These are phyloP conservation scores for Atta colombica DNA, from an alignment of 1,140 invertebrate species.

Conservation along the genomic window DNA sequence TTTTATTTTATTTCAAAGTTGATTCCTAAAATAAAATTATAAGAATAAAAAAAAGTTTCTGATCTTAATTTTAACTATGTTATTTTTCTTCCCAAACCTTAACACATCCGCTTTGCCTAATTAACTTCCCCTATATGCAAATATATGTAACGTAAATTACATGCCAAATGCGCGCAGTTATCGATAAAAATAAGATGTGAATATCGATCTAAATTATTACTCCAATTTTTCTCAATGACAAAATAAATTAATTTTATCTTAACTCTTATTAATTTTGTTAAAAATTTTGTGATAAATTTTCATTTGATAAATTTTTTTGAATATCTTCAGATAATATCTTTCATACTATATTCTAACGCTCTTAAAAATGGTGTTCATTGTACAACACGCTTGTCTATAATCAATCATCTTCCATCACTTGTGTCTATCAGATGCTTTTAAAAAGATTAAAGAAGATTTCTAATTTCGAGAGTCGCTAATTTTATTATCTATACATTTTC, in stretches of 20 bases:
- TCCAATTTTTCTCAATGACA: neutral
- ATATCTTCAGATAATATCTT: slow-evolving; percentile 6
- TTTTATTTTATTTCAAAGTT: too few relatives aligned
- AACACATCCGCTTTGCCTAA: too few relatives aligned
- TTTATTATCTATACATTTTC: neutral
- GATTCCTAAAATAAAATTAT: too few relatives aligned
- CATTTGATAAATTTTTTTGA: neutral
- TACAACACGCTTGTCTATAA: slow-evolving; percentile 4
- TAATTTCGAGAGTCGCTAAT: slow-evolving; percentile 3
- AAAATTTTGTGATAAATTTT: slow-evolving; percentile 11
- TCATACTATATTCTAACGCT: neutral
- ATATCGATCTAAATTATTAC: neutral
- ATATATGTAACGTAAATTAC: too few relatives aligned
- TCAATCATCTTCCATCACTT: slow-evolving; percentile 25
- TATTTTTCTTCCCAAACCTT: too few relatives aligned
- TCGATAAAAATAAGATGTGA: too few relatives aligned
- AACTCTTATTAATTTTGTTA: neutral
- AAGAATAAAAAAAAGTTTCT: too few relatives aligned
- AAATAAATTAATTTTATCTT: slow-evolving; percentile 1
- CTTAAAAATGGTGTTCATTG: neutral
- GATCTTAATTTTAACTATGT: too few relatives aligned
- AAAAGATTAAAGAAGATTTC: slow-evolving; percentile 21
- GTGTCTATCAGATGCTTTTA: slow-evolving; percentile 20
- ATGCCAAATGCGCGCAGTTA: too few relatives aligned
- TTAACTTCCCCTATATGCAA: too few relatives aligned